Evolutionary conservation across 1,140 invertebrate genomes (phyloP).

Genomic region (Drosophila bocki): DNA sequence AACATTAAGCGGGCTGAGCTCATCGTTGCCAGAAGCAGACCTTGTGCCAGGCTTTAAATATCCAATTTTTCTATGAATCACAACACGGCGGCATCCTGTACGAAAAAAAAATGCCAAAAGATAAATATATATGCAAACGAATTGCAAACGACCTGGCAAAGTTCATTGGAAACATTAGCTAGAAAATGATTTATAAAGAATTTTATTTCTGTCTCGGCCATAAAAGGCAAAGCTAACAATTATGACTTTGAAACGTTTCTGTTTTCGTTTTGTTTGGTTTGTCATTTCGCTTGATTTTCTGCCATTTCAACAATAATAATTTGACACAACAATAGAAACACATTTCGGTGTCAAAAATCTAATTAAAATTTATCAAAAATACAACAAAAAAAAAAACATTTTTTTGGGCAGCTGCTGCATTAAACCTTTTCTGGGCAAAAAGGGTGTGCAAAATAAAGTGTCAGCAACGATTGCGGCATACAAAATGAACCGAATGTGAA

Average conservation of each 20-base stretch:
- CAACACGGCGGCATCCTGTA: constrained; percentile 35
- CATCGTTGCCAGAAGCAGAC: constrained; percentile 28
- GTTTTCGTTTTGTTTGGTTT: constrained; percentile 20
- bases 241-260: constrained; percentile 65
- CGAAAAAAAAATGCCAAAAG: constrained; percentile 24
- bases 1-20: constrained; percentile 20
- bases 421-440: constrained; percentile 49
- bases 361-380: constrained; percentile 60
- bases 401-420: constrained; percentile 57
- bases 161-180: constrained; percentile 71
- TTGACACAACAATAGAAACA: constrained; percentile 46
- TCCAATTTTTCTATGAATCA: constrained; percentile 40
- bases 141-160: constrained; percentile 64
- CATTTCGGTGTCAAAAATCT: constrained; percentile 62
- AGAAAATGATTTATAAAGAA: constrained; percentile 77
- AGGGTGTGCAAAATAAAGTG: constrained; percentile 49
- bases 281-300: constrained; percentile 6
- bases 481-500: constrained; percentile 21
- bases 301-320: constrained; percentile 40
- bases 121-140: constrained; percentile 63
- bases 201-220: constrained; percentile 39
- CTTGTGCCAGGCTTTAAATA: constrained; percentile 58
- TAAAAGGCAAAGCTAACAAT: constrained; percentile 75
- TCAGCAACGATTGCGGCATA: constrained; percentile 15
- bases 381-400: constrained; percentile 8